Evolutionary conservation across 2,797 vertebrate genomes (phyloP).

Genomic region (Esox lucius): DNA sequence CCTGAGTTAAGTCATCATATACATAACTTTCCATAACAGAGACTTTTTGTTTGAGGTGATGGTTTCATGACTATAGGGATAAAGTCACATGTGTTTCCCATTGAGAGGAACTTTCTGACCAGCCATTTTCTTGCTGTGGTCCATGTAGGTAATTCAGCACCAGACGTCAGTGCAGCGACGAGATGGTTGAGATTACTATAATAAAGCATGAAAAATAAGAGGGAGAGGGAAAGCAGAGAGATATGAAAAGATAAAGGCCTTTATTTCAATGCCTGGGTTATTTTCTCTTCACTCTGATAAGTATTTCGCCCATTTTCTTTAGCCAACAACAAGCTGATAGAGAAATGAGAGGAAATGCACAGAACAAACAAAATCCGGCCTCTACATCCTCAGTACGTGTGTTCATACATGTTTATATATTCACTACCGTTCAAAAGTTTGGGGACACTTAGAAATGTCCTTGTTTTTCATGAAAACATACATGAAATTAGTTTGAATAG

Average conservation of each 20-base stretch:
- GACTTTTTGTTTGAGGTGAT: slow-evolving; percentile 38
- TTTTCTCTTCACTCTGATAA: slow-evolving; percentile 63
- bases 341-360: slow-evolving; percentile 48
- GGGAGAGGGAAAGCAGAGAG: slow-evolving; percentile 35
- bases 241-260: slow-evolving; percentile 57
- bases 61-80: slow-evolving; percentile 32
- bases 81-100: slow-evolving; percentile 33
- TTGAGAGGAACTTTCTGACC: slow-evolving; percentile 16
- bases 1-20: slow-evolving; percentile 36
- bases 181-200: slow-evolving; percentile 70
- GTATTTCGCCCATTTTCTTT: slow-evolving; percentile 65
- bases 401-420: background rate
- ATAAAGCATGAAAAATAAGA: slow-evolving; percentile 66
- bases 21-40: slow-evolving; percentile 25
- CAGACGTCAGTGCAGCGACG: slow-evolving; percentile 16
- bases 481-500: background rate
- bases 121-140: slow-evolving; percentile 29
- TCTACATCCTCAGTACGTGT: slow-evolving; percentile 33
- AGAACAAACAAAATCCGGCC: slow-evolving; percentile 54
- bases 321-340: slow-evolving; percentile 58
- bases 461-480: slow-evolving; percentile 19
- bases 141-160: slow-evolving; percentile 24
- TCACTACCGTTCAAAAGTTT: too few species aligned
- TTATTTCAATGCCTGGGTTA: slow-evolving; percentile 52
- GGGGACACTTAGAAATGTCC: too few species aligned